Evolutionary conservation across 1,140 invertebrate species (phyloP), one percentile per base, ranked within the genome.

Genomic region (Drosophila sucinea): DNA sequence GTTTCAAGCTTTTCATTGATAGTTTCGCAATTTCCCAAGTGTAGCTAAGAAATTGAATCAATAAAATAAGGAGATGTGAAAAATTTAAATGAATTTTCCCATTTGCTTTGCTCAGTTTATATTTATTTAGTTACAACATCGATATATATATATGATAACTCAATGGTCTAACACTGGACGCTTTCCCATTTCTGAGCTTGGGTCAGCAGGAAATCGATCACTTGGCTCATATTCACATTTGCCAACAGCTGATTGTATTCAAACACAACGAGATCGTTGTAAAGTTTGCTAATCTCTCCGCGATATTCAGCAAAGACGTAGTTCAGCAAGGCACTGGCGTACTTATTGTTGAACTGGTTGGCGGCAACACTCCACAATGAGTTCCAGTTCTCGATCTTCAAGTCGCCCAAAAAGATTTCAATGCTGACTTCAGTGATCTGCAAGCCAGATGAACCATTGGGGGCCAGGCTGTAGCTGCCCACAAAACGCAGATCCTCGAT

Each of bases 331-430:
- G 71, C 44, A 56, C 70, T 44, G 1, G 44, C 54, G 4, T 10
- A 62, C 1, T 51, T 23, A 35, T 90, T 86, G 25, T 41, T 60
- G 23, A 83, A 83, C 27, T 83, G 75, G 70, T 90, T 90, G 41
- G 38, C 38, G 0, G 87, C 65, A 57, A 86, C 81, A 54, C 70
- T 67, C 85, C 70, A 78, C 33, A 90, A 35, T 0, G 66, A 55
- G 56, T 90, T 85, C 87, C 87, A 86, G 70, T 83, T 90, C 32
- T 90, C 70, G 1, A 73, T 38, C 5, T 58, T 58, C 0, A 75
- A 57, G 25, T 76, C 75, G 1, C 67, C 79, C 62, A 90, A 8
- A 23, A 73, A 90, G 32, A 90, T 70, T 2, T 78, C 57, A 51
- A 79, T 57, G 55, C 81, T 57, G 17, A 76, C 61, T 38, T 90